Base-by-base conservation (phyloP, 2,888 invertebrate genomes). In the Malthinus seriepunctatus region DNA sequence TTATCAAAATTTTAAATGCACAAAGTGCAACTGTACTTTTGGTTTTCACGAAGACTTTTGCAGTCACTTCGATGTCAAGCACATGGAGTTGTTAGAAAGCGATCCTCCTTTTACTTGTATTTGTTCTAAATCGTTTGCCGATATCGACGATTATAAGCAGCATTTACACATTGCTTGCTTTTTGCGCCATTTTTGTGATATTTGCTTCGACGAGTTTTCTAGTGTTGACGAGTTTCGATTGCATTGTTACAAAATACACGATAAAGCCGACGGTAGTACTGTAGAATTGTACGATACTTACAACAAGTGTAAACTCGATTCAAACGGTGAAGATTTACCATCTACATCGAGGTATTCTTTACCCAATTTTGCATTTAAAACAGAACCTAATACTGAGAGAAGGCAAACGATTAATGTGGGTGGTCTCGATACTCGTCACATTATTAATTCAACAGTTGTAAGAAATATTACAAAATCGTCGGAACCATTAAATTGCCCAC, bases 401-500 rank as follows among this genome's bases (percentile, higher is more conserved):
- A 2, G 23, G 5, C 23, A 23, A 23, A 23, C 23, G 5, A n/a
- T n/a, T n/a, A n/a, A n/a, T n/a, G n/a, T n/a, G n/a, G n/a, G n/a
- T n/a, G n/a, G n/a, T n/a, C 23, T 23, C 23, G 23, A 23, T 23
- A 11, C 39, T 2, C 14, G 23, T 15, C 14, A 15, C 15, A n/a
- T 42, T 9, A 42, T 42, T 23, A 15, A 14, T 5, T 3, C 50
- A 1, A 50, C 51, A 8, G 39, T 56, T 4, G 9, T 51, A 4
- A 33, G 11, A 38, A 56, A 56, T 39, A 42, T 34, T 9, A 23
- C 23, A 23, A 63, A 52, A 38, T 52, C 56, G 4, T 45, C 55
- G 7, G 53, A 51, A 42, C 57, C 46, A 10, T 60, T 48, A 23
- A 38, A 80, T 61, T 86, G 86, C 66, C 82, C 84, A 1, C 67